Base-by-base conservation (phyloP, 64 coral and sea anemone genomes). In the Anthopleura sola region DNA sequence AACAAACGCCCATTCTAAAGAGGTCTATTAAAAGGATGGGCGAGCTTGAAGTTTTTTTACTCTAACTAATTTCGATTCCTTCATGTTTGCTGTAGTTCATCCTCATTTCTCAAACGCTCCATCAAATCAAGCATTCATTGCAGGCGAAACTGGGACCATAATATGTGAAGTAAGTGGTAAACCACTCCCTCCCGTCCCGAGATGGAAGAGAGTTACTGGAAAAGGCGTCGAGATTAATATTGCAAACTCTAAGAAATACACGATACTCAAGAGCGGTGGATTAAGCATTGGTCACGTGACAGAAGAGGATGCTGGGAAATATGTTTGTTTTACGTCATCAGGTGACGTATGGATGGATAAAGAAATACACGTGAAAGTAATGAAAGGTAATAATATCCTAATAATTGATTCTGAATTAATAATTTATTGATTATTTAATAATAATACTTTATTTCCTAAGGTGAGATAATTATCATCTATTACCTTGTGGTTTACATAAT, bases 141-240 rank as follows among this genome's bases (percentile, higher is more conserved):
- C 0, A 12, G 78, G 49, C 17, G 19, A 46, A 48, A 2, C 20
- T 13, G 78, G 78, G 11, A 53, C 38, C 39, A 48, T 81, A 10
- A 46, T 26, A 81, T 81, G 78, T 53, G 78, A 81, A 53, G 78
- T 81, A 23, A 14, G 36, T 33, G 78, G 78, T 53, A 49, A 81
- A 36, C 78, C 78, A 46, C 13, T 53, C 24, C 78, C 78, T 13
- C 78, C 78, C 21, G 78, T 32, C 33, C 78, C 78, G 31, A 21
- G 78, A 46, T 81, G 78, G 78, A 81, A 81, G 49, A 81, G 78
- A 53, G 19, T 81, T 81, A 81, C 49, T 46, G 78, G 78, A 48
- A 46, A 81, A 15, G 49, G 9, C 36, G 78, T 24, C 1, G 40
- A 81, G 29, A 71, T 71, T 36, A 32, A 15, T 17, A 81, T 81